These are phyloP conservation scores for Dromiciops gliroides DNA, from an alignment of 2,113 vertebrate genomes.

Conservation along the genomic window DNA sequence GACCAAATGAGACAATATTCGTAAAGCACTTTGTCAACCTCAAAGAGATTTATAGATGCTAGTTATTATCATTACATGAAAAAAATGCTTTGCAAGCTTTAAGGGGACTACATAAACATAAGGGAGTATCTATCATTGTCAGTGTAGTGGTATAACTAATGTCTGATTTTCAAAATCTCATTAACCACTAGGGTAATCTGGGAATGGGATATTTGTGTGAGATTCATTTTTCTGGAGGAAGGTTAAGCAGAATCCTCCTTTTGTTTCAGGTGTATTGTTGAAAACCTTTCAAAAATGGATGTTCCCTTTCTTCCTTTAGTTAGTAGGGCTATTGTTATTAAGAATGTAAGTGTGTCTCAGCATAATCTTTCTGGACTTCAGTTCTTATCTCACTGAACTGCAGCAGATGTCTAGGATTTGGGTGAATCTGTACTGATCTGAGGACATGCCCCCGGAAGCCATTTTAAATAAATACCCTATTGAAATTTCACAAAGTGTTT, in stretches of 20 bases:
- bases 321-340: not conserved
- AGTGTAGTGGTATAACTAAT: not conserved
- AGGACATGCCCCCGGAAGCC: not conserved
- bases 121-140: not conserved
- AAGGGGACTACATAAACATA: not conserved
- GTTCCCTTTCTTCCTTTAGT: not conserved
- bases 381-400: not conserved
- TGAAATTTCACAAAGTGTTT: not conserved
- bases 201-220: not conserved
- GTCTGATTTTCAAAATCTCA: not conserved
- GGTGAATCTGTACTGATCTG: not conserved
- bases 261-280: not conserved
- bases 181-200: not conserved
- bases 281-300: not conserved
- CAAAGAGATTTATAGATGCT: not conserved
- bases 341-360: not conserved
- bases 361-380: not conserved
- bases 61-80: not conserved
- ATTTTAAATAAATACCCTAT: not conserved
- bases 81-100: not conserved
- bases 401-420: not conserved
- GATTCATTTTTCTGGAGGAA: not conserved
- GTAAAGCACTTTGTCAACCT: not conserved
- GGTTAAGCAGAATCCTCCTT: not conserved
- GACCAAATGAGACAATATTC: not conserved